phyloP scores from a whole-genome alignment of 2,797 vertebrate genomes.

The Danio jaintianensis region DNA sequence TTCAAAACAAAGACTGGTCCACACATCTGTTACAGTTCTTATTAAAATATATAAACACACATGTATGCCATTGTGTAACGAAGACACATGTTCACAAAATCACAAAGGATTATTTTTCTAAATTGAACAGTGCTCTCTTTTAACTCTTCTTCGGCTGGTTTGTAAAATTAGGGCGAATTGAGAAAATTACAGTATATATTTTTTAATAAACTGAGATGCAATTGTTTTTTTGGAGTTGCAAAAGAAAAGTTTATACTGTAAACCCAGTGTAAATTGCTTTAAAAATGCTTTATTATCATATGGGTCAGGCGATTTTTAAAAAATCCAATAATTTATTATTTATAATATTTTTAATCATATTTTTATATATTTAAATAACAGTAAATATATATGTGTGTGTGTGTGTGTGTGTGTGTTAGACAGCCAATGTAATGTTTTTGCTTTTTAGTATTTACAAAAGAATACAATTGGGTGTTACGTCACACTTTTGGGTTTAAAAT shows the following conservation, averaged over 20 bases:
- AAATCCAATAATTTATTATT: too few relatives aligned
- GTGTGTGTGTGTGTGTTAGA: too few relatives aligned
- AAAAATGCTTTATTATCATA: background rate
- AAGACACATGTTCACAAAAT: constrained; percentile 61
- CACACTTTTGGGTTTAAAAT: constrained; percentile 4
- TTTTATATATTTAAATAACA: background rate
- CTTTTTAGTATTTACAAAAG: background rate
- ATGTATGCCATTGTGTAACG: constrained; percentile 49
- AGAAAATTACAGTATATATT: background rate
- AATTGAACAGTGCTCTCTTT: constrained; percentile 82
- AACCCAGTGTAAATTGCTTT: constrained; percentile 3
- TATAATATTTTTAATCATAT: background rate
- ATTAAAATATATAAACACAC: constrained; percentile 49
- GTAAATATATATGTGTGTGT: too few relatives aligned
- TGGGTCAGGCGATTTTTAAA: background rate
- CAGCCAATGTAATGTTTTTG: background rate
- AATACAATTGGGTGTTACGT: background rate
- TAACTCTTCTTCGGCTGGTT: background rate
- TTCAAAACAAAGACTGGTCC: constrained; percentile 44
- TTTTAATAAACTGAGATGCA: background rate
- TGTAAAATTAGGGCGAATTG: background rate
- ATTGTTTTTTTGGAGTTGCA: background rate
- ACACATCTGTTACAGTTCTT: constrained; percentile 50
- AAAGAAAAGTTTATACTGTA: background rate
- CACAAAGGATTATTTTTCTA: constrained; percentile 78